phyloP scores from a whole-genome alignment of 2,113 vertebrate genomes.

The Hystrix cristata region DNA sequence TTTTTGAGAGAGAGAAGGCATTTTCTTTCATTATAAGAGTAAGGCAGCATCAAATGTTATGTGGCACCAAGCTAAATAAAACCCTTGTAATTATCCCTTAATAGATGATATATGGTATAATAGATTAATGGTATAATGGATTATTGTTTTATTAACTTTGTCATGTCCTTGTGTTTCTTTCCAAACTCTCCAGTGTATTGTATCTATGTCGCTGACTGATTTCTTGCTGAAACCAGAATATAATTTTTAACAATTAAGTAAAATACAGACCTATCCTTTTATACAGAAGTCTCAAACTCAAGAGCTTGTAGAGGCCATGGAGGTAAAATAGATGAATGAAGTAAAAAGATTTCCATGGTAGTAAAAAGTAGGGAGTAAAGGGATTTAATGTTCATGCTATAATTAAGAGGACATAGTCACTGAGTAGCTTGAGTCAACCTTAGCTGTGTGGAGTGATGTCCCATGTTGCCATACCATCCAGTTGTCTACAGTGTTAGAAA shows the following conservation, averaged over 20 bases:
- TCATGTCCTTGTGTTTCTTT: background rate
- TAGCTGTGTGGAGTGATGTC: background rate
- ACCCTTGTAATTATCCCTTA: background rate
- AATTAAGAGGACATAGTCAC: background rate
- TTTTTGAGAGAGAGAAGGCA: background rate
- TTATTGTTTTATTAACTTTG: background rate
- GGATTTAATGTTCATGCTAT: background rate
- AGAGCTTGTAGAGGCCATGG: background rate
- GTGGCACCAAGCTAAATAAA: background rate
- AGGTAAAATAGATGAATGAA: conserved; percentile 1
- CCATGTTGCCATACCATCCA: background rate
- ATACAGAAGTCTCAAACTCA: background rate
- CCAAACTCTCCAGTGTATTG: background rate
- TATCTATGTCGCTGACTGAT: background rate
- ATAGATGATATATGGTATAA: background rate
- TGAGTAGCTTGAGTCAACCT: background rate
- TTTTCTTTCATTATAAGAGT: background rate
- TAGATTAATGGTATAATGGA: background rate
- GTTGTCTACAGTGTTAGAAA: background rate
- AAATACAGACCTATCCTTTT: background rate
- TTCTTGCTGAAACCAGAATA: conserved; percentile 20
- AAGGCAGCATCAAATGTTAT: background rate
- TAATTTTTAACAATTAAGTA: background rate
- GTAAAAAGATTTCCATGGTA: background rate
- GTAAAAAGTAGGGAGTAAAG: background rate